Evolutionary conservation across 2,888 invertebrate species (phyloP), one percentile per base, ranked within the genome.

Genomic region (Isoperla grammatica): DNA sequence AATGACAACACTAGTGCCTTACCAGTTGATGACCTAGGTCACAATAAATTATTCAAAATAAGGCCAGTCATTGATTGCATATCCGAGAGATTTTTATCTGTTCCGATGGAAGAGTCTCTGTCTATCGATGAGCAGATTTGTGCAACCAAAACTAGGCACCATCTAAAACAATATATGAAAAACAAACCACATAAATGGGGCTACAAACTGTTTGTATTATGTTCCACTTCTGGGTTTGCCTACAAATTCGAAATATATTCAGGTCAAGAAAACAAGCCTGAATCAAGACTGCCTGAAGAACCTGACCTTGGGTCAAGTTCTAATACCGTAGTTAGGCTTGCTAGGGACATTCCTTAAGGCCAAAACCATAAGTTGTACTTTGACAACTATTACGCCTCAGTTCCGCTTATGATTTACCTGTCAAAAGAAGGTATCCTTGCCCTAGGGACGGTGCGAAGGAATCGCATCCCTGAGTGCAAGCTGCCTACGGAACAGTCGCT

Each of bases 381-480:
- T 63, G 70, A 72, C 57, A 71, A 71, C 61, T 70, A 67, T 59
- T 72, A 68, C 55, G 68, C 69, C n/a, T 65, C 67, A 20, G 4
- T 70, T 22, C 65, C 62, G 40, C 61, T 72, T 11, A 19, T 70
- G 17, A 13, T 13, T 62, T 50, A 13, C 65, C 65, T 57, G 48
- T 70, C 67, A n/a, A 61, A 67, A 56, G 56, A 65, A 59, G 70
- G 70, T 39, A 71, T 72, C 43, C 58, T 64, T 39, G 56, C 61
- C 22, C 40, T 72, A 35, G 71, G 70, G n/a, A 72, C 72, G 37
- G 66, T 70, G n/a, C 49, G 70, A 53, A 63, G 64, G 64, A 66
- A 69, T 29, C 62, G 71, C 58, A 64, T 72, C 43, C 68, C 69
- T 2, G 68, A 70, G 56, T 69, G 69, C 58, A 71, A 70, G 61